Evolutionary conservation across 2,888 invertebrate species (phyloP), one percentile per base, ranked within the genome.

Genomic region (Dione juno): DNA sequence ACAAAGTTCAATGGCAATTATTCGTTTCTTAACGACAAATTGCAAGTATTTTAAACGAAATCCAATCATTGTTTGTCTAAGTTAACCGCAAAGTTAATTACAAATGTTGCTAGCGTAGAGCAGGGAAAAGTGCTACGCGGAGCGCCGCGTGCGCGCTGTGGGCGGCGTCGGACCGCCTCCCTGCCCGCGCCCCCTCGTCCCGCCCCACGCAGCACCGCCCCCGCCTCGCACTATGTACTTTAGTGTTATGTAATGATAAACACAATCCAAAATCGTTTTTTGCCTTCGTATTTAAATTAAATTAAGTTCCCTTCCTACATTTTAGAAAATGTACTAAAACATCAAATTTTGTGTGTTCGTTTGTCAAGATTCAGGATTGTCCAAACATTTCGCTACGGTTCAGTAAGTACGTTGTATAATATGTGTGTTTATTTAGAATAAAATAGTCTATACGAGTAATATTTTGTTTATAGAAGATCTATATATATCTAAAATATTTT

Each of bases 101-200:
- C 37, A 37, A 28, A 6, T n/a, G 35, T 8, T 35, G n/a, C 0
- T 35, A 2, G 7, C 35, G 7, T 9, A 35, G 16, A n/a, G n/a
- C n/a, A n/a, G 52, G 21, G 35, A 8, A 35, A 9, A 35, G 37
- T 5, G 65, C 57, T 58, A 41, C 58, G 63, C 59, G 57, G 41
- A 45, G 48, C 45, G 59, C 19, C 54, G 45, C 69, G 54, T 45
- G 69, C 69, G 53, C 59, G 63, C 45, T 35, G 41, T 7, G 65
- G 54, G 64, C 65, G 64, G 64, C 7, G 58, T 9, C n/a, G 53
- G n/a, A n/a, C 61, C 19, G 28, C 19, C n/a, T n/a, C 40, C 66
- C 11, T 48, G 45, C 45, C 10, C 48, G n/a, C 19, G 52, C 9
- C 53, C 14, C 8, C 28, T 14, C 65, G 53, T 48, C 66, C 43